Conservation (phyloP, 2,113 vertebrate genomes). For the Oriolus oriolus region DNA sequence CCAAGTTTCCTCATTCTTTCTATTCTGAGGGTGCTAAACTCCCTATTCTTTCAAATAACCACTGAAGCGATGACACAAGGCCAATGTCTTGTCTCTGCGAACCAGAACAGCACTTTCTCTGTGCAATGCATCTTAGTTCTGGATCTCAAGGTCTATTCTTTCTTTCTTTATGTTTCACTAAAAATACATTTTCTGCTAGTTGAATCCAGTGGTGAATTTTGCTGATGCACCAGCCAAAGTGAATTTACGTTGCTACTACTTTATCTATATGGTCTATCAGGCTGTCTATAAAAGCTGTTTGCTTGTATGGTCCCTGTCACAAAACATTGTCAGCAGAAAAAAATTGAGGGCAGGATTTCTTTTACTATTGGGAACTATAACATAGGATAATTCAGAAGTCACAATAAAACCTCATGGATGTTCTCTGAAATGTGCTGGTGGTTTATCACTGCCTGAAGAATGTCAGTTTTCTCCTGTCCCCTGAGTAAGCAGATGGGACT, state of each 20-base stretch:
- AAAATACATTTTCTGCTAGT: not conserved
- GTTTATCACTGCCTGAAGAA: constrained; percentile 27
- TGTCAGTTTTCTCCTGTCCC: not conserved
- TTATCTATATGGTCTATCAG: not conserved
- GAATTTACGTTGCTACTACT: not conserved
- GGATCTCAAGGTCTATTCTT: not conserved
- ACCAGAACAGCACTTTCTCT: not conserved
- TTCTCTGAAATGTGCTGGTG: not conserved
- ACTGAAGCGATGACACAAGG: not conserved
- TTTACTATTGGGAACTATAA: not conserved
- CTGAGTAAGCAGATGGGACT: not conserved
- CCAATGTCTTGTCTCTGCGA: not conserved
- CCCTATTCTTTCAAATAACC: not conserved
- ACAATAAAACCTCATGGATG: not conserved
- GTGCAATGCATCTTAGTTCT: not conserved
- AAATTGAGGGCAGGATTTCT: not conserved
- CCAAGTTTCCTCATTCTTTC: not conserved
- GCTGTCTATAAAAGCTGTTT: not conserved
- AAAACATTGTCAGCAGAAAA: not conserved
- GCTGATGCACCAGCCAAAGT: not conserved
- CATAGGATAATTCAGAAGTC: not conserved
- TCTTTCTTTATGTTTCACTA: not conserved
- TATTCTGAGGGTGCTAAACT: not conserved
- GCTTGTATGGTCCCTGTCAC: not conserved
- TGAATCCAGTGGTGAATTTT: not conserved